Evolutionary conservation across 2,797 vertebrate species (phyloP), one percentile per base, ranked within the genome.

Genomic region (Bucorvus abyssinicus): DNA sequence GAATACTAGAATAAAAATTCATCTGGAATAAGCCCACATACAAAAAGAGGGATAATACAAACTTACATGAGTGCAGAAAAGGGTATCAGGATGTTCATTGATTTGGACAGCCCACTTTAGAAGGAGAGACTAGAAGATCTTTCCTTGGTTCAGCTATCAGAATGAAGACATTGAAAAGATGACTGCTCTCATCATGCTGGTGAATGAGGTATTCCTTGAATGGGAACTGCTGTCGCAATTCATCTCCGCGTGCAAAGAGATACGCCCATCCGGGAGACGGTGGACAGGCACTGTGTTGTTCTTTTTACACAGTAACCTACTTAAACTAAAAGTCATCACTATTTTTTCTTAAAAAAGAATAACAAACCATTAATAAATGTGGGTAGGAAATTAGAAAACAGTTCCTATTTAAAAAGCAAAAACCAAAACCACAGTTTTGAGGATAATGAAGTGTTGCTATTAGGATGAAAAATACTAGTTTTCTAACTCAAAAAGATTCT

Each of bases 201-300:
- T 16, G 11, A 61, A 30, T 50, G 49, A 12, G 29, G 32, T n/a
- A 18, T 19, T 45, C 34, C 38, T 53, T n/a, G 30, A 67, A 47
- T 3, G 3, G 15, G 8, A 44, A 64, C 36, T 45, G 45, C 4
- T 23, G 4, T 2, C 75, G 12, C n/a, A 70, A 42, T 30, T 56
- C 6, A n/a, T 10, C 34, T 75, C 40, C 22, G 17, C 7, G 6
- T 10, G 6, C 22, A 56, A 42, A 30, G 40, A 63, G 14, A 60
- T 12, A 38, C 0, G 44, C 5, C 9, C 19, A 10, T 19, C 14
- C 0, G 29, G 9, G 52, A 79, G 24, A 67, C 26, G 14, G 10
- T 34, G n/a, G 34, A 60, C 5, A 6, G 19, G 11, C 1, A 6
- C 34, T 5, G 29, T 4, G 2, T 14, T 22, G 6, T 7, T 80